Conservation (phyloP, 2,797 vertebrate genomes). For the Hylomyscus alleni region DNA sequence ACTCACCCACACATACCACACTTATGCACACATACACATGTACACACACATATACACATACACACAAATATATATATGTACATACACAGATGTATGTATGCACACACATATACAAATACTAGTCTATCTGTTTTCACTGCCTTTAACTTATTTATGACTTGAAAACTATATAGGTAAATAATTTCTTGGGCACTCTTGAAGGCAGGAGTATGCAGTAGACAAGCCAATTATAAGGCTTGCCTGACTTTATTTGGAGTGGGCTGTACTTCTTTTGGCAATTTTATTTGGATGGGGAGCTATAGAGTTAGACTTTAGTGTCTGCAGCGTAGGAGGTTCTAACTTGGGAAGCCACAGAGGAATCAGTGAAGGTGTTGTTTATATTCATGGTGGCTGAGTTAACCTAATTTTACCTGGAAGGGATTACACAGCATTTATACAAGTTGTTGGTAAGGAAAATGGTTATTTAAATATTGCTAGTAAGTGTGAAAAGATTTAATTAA, state of each 20-base stretch:
- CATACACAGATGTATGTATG: not conserved
- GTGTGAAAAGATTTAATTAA: constrained; percentile 22
- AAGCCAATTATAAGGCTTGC: not conserved
- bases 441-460: not conserved
- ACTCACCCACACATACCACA: not conserved
- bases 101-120: not conserved
- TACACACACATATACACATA: not conserved
- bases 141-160: not conserved
- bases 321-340: not conserved
- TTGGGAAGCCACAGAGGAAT: constrained; percentile 36
- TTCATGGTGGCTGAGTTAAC: not conserved
- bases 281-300: not conserved
- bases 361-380: not conserved
- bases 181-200: not conserved
- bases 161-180: not conserved
- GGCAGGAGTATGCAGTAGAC: not conserved
- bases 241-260: not conserved
- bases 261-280: not conserved
- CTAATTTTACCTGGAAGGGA: constrained; percentile 21
- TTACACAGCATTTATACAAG: constrained; percentile 29
- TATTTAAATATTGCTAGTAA: constrained; percentile 14
- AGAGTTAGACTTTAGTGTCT: not conserved
- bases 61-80: not conserved
- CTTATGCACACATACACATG: not conserved
- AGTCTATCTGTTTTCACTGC: constrained; percentile 49